phyloP scores from a whole-genome alignment of 2,797 vertebrate species.

The Cirrhinus mrigala region DNA sequence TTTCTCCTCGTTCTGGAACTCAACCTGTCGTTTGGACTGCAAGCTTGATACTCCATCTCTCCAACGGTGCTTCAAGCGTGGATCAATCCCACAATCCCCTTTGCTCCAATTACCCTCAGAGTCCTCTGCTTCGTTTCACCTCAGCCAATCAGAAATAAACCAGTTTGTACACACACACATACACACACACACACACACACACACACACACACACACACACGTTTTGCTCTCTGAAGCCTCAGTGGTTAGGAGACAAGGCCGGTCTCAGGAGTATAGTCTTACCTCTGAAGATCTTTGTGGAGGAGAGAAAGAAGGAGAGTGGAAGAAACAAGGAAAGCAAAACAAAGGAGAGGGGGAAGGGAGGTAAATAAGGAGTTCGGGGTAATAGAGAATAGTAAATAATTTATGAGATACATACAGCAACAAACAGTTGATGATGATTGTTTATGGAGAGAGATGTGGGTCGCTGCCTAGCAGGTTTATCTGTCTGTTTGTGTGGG shows the following conservation, averaged over 20 bases:
- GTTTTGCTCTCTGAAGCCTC: conserved; percentile 43
- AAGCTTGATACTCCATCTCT: conserved; percentile 30
- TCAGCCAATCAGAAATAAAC: conserved; percentile 39
- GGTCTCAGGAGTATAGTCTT: conserved; percentile 40
- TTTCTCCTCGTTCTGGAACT: conserved; percentile 41
- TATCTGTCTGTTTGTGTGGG: not conserved
- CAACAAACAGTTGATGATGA: conserved; percentile 1
- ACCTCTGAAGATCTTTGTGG: conserved; percentile 43
- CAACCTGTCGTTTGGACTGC: conserved; percentile 35
- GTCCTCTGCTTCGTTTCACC: conserved; percentile 52
- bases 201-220: not conserved
- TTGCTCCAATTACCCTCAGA: conserved; percentile 44
- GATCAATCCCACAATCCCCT: conserved; percentile 45
- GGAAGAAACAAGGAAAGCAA: not conserved
- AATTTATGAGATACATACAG: conserved; percentile 28
- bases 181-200: conserved; percentile 3
- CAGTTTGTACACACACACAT: conserved; percentile 17
- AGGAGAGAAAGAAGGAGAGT: conserved; percentile 14
- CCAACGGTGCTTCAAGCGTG: conserved; percentile 2
- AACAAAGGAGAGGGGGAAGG: not conserved
- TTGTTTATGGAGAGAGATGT: conserved; percentile 25
- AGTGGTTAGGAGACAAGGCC: conserved; percentile 41
- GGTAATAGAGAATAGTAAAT: conserved; percentile 9
- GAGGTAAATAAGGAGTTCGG: not conserved
- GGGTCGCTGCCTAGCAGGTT: not conserved